Conservation (phyloP, 2,113 vertebrate species). For the Corapipo altera region DNA sequence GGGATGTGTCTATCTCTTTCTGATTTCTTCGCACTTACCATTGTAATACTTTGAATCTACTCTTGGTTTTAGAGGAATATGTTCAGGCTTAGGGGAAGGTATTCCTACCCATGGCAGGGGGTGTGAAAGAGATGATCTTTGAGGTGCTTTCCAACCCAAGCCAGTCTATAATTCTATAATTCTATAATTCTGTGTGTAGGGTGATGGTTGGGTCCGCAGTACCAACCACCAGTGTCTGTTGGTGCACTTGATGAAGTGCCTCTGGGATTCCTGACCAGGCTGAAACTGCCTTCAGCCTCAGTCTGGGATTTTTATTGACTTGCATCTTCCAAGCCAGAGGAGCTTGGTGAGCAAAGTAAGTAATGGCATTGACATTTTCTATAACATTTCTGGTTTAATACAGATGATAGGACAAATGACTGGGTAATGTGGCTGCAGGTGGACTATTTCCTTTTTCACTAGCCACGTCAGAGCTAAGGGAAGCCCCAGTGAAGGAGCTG, state of each 20-base stretch:
- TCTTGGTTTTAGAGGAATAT: background rate
- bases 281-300: background rate
- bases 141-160: background rate
- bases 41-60: background rate
- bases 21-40: background rate
- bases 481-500: background rate
- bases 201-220: background rate
- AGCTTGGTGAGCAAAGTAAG: background rate
- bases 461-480: background rate
- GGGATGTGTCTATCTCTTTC: background rate
- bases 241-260: background rate
- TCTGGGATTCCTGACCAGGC: background rate
- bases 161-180: too few relatives aligned
- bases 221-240: background rate
- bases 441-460: background rate
- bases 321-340: background rate
- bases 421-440: background rate
- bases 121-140: background rate
- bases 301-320: background rate
- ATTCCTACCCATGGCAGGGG: too few relatives aligned
- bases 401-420: background rate
- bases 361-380: background rate
- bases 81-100: background rate
- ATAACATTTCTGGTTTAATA: background rate
- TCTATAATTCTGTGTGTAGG: background rate